Percentiles rank a stretch among this genome's conserved stretches.
Evolutionary conservation across 1,140 invertebrate species (phyloP).

Genomic region (Drosophila asahinai): DNA sequence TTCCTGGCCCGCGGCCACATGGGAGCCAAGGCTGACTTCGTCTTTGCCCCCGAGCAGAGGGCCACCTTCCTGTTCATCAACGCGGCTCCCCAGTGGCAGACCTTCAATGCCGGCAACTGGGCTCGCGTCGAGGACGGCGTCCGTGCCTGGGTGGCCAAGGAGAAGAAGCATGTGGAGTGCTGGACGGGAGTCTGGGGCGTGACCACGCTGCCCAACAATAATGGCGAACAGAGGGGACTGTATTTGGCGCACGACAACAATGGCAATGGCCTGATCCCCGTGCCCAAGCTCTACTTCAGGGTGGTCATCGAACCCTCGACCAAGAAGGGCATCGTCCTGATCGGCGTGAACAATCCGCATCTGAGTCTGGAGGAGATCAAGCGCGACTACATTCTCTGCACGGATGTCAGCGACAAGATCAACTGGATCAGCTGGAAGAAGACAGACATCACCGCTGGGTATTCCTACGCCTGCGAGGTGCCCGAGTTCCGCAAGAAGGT

Average conservation of each 20-base stretch:
- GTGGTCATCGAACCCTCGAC: slow-evolving; percentile 86
- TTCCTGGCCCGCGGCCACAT: slow-evolving; percentile 88
- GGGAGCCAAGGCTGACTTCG: slow-evolving; percentile 88
- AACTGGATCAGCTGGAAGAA: slow-evolving; percentile 86
- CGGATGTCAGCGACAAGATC: slow-evolving; percentile 85
- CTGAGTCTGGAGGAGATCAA: slow-evolving; percentile 69
- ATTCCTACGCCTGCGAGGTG: slow-evolving; percentile 88
- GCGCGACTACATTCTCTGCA: slow-evolving; percentile 85
- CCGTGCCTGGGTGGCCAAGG: slow-evolving; percentile 74
- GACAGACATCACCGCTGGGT: slow-evolving; percentile 86
- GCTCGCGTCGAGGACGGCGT: slow-evolving; percentile 84
- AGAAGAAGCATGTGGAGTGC: slow-evolving; percentile 85
- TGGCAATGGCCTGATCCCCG: slow-evolving; percentile 82
- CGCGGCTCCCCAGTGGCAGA: slow-evolving; percentile 88
- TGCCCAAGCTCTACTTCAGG: slow-evolving; percentile 87
- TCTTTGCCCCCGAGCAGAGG: slow-evolving; percentile 87
- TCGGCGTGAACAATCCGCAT: slow-evolving; percentile 88
- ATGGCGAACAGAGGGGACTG: slow-evolving; percentile 83
- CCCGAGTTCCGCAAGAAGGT: slow-evolving; percentile 87
- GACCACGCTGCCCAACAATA: slow-evolving; percentile 85
- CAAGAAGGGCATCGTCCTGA: slow-evolving; percentile 86
- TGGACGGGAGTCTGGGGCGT: slow-evolving; percentile 87
- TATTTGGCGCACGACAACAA: slow-evolving; percentile 85
- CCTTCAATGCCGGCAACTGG: slow-evolving; percentile 88
- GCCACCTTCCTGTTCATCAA: slow-evolving; percentile 88